Evolutionary conservation across 2,888 invertebrate genomes (phyloP).

Genomic region (Nasonovia ribisnigri): DNA sequence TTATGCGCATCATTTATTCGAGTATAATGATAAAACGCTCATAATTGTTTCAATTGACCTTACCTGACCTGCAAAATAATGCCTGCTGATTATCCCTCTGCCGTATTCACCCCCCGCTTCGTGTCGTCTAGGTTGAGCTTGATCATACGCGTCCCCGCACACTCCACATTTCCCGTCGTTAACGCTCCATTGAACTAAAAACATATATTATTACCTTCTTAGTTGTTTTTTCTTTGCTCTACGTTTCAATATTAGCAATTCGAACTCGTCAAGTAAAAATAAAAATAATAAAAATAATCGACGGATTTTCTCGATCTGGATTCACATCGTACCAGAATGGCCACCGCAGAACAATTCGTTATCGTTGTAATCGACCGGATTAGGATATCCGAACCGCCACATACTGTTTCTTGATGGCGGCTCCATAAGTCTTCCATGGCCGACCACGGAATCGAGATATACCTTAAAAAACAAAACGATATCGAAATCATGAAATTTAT

Average conservation of each 20-base stretch:
- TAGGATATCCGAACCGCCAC: constrained; percentile 96
- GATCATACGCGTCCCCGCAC: constrained; percentile 88
- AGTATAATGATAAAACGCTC: neutral
- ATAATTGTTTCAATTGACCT: constrained; percentile 55
- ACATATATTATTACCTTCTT: constrained; percentile 58
- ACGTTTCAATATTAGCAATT: constrained; percentile 16
- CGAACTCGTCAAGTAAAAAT: neutral
- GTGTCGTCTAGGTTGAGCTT: constrained; percentile 82
- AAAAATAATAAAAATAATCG: neutral
- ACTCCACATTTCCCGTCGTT: constrained; percentile 89
- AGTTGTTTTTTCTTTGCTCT: constrained; percentile 44
- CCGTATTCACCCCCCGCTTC: constrained; percentile 90
- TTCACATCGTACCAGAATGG: constrained; percentile 77
- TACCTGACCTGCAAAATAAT: constrained; percentile 87
- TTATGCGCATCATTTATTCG: constrained; percentile 7
- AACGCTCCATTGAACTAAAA: constrained; percentile 87
- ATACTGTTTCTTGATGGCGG: constrained; percentile 93
- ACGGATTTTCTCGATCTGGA: neutral
- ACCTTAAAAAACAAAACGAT: neutral
- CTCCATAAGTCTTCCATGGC: constrained; percentile 91
- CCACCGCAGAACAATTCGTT: constrained; percentile 95
- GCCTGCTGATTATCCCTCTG: constrained; percentile 85
- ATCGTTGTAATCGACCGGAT: constrained; percentile 94
- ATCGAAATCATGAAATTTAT: too few relatives aligned
- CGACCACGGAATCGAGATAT: constrained; percentile 71